Evolutionary conservation across 1,140 invertebrate genomes (phyloP).

Genomic region (Spodoptera litura): DNA sequence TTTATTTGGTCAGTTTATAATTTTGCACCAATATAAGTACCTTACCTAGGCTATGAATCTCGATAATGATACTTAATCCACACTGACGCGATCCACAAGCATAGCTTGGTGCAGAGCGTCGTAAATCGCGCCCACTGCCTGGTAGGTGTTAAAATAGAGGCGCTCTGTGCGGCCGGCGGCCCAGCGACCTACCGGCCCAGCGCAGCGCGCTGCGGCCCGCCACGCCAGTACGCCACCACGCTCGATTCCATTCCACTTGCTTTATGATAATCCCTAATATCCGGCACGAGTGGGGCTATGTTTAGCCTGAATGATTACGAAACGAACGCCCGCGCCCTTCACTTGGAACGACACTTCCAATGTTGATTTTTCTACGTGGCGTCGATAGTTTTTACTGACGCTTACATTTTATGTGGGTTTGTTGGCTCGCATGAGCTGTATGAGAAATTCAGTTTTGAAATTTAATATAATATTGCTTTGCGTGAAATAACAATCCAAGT

Average conservation of each 20-base stretch:
- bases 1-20: neutral
- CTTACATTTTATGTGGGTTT: constrained; percentile 38
- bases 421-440: constrained; percentile 5
- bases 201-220: neutral
- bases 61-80: constrained; percentile 24
- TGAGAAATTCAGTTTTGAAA: neutral
- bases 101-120: constrained; percentile 55
- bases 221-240: constrained; percentile 49
- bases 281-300: constrained; percentile 70
- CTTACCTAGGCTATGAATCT: neutral
- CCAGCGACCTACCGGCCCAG: constrained; percentile 35
- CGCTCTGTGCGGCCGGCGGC: constrained; percentile 79
- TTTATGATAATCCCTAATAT: constrained; percentile 84
- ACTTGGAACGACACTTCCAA: constrained; percentile 42
- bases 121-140: constrained; percentile 79
- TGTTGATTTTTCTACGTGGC: constrained; percentile 46
- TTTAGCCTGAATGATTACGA: constrained; percentile 61
- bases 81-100: constrained; percentile 20
- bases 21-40: constrained; percentile 16
- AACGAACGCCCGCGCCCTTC: constrained; percentile 46
- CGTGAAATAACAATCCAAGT: neutral
- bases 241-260: constrained; percentile 76
- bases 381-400: constrained; percentile 41
- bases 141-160: constrained; percentile 82
- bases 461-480: neutral